Base-by-base conservation (phyloP, 2,888 invertebrate species). In the Coenonympha arcania region DNA sequence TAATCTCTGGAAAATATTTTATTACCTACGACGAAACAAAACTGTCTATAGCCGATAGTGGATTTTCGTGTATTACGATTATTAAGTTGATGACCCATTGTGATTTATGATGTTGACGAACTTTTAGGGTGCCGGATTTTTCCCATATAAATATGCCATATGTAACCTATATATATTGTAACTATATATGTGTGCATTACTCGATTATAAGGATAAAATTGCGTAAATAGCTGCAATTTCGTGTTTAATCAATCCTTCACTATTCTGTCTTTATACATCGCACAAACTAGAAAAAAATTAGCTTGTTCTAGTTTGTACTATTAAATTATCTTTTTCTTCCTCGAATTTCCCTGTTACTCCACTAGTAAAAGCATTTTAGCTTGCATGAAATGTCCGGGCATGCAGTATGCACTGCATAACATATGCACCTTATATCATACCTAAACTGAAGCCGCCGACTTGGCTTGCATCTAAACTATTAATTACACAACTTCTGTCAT, bases 401-500 rank as follows among this genome's bases (percentile, higher is more conserved):
- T 24, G 13, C 15, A 9, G 8, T 8, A 20, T 13, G 4, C 28
- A 30, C 42, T 42, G 42, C 28, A 24, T 15, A 19, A 6, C 20
- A 36, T 11, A 5, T 11, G 15, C 9, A 9, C 31, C 8, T 33
- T 33, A 8, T 6, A 1, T 24, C 9, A 39, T 24, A 39, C 11
- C 26, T 13, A 42, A 42, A 20, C 30, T 13, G 6, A 11, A 13
- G 13, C 19, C 19, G 5, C 33, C 33, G 34, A n/a, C 4, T 9
- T n/a, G 18, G 16, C 24, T 24, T 34, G 44, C 44, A 24, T 18
- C 24, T 22, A 34, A 44, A 33, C 44, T 34, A 34, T 34, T 53
- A 53, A 53, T 50, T 53, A 24, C 50, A 24, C 9, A 50, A 53
- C 28, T 53, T 53, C 13, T 33, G 50, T 39, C 46, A 22, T 43